Evolutionary conservation across 2,797 vertebrate species (phyloP).

Genomic region (Sardinella longiceps): DNA sequence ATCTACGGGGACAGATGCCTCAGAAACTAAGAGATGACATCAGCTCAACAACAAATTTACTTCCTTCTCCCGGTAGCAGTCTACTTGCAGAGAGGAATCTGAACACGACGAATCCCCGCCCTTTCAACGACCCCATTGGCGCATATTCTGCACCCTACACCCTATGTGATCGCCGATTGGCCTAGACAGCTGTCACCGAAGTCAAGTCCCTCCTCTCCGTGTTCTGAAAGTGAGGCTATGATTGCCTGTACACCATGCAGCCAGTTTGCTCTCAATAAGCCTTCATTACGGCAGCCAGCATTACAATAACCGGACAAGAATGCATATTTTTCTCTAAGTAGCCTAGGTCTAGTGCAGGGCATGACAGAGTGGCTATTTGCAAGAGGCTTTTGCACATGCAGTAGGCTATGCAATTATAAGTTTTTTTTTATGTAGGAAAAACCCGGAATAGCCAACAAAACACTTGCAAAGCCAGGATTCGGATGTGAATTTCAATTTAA

Average conservation of each 20-base stretch:
- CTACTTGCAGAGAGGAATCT: slow-evolving; percentile 41
- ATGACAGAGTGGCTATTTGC: background rate
- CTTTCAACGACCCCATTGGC: slow-evolving; percentile 47
- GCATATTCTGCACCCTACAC: background rate
- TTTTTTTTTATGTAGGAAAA: background rate
- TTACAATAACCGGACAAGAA: background rate
- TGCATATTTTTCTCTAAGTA: background rate
- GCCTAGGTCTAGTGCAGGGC: too few species aligned
- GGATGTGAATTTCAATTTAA: too few species aligned
- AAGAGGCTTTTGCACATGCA: background rate
- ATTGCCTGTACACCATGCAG: background rate
- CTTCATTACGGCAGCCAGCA: background rate
- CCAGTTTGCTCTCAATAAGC: background rate
- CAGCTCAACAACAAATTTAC: slow-evolving; percentile 40
- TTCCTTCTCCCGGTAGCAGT: slow-evolving; percentile 54
- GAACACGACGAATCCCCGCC: slow-evolving; percentile 43
- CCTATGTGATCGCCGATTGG: slow-evolving; percentile 41
- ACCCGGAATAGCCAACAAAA: background rate
- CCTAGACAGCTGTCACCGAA: background rate
- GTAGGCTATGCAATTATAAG: background rate
- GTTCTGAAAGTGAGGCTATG: slow-evolving; percentile 7
- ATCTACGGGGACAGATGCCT: slow-evolving; percentile 22
- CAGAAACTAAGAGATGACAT: slow-evolving; percentile 40
- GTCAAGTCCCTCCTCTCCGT: slow-evolving; percentile 33
- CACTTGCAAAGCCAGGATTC: too few species aligned